A percentile compares a stretch with the other conserved stretches of the same genome.
phyloP scores from a whole-genome alignment of 2,888 invertebrate genomes.

The Furcula furcula region DNA sequence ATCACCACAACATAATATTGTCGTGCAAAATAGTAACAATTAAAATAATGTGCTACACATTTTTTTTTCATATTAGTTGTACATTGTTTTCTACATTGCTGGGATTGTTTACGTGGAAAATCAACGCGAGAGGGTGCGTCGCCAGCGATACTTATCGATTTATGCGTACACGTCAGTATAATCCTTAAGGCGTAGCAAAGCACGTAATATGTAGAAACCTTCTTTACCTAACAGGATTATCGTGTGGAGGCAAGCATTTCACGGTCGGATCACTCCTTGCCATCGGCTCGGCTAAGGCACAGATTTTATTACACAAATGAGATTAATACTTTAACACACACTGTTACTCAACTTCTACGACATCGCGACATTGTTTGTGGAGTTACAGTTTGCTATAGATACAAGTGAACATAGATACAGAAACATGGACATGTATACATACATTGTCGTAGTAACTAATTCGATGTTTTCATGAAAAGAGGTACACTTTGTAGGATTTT shows the following conservation, averaged over 20 bases:
- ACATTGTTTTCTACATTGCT: slow-evolving; percentile 13
- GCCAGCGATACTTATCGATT: slow-evolving; percentile 54
- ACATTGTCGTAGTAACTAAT: no score
- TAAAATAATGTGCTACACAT: no score
- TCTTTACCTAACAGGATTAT: slow-evolving; percentile 88
- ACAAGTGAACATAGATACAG: no score
- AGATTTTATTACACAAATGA: slow-evolving; percentile 82
- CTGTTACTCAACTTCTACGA: slow-evolving; percentile 32
- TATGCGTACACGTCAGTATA: slow-evolving; percentile 77
- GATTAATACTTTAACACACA: slow-evolving; percentile 72
- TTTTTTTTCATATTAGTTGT: slow-evolving; percentile 4
- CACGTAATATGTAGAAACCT: slow-evolving; percentile 87
- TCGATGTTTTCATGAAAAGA: no score
- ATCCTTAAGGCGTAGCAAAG: slow-evolving; percentile 86
- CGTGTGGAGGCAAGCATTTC: slow-evolving; percentile 83
- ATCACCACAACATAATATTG: no score
- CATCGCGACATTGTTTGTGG: slow-evolving; percentile 23
- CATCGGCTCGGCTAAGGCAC: slow-evolving; percentile 70
- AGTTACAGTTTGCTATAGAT: no score
- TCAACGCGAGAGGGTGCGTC: slow-evolving; percentile 29
- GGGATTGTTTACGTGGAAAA: slow-evolving; percentile 25
- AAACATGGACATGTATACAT: no score
- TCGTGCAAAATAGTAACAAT: no score
- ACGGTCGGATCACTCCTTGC: slow-evolving; percentile 80
- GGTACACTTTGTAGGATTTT: background rate